phyloP scores from a whole-genome alignment of 2,113 vertebrate genomes.

The crab-eating macaque (Macaca fascicularis) region DNA sequence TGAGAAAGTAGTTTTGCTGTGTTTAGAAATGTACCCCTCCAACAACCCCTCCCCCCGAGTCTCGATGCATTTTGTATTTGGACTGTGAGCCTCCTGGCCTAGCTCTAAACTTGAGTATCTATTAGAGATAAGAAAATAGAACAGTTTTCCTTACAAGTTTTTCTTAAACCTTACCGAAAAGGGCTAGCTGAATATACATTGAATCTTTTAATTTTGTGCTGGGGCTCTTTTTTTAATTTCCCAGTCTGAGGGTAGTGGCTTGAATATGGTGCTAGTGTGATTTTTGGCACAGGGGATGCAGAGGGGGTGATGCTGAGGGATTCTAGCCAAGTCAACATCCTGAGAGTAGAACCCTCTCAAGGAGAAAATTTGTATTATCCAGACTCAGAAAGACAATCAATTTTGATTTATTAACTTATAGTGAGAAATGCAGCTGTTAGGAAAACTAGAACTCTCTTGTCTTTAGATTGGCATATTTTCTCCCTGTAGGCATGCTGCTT shows the following conservation, averaged over 20 bases:
- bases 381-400: not conserved
- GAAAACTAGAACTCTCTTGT: not conserved
- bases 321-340: not conserved
- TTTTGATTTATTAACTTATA: slow-evolving; percentile 23
- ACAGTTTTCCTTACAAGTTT: not conserved
- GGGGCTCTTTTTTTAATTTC: not conserved
- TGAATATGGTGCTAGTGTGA: not conserved
- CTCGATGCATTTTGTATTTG: not conserved
- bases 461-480: not conserved
- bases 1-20: slow-evolving; percentile 22
- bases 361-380: not conserved
- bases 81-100: not conserved
- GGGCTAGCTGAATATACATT: not conserved
- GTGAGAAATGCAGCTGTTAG: slow-evolving; percentile 28
- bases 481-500: not conserved
- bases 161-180: not conserved
- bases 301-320: not conserved
- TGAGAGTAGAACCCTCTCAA: not conserved
- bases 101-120: not conserved
- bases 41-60: not conserved
- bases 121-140: not conserved
- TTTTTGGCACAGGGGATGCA: not conserved
- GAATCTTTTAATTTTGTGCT: not conserved
- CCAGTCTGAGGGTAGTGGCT: not conserved
- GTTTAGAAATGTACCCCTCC: not conserved